Conservation (phyloP, 2,797 vertebrate species). For the Pempheris klunzingeri region DNA sequence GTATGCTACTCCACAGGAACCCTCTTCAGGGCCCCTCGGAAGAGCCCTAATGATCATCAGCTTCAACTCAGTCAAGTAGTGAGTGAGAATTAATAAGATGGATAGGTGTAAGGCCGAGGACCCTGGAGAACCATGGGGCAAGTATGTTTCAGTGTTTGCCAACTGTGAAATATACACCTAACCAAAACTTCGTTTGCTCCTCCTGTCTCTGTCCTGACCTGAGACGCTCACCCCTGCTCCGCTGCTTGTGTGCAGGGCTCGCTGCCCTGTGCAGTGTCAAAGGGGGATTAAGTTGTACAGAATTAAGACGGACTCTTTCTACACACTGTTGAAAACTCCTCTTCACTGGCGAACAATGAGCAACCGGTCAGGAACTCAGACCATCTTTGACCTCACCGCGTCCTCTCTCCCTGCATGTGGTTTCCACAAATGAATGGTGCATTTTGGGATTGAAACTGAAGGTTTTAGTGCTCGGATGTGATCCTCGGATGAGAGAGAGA, state of each 20-base stretch:
- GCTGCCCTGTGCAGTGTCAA: constrained; percentile 43
- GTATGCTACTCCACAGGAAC: constrained; percentile 69
- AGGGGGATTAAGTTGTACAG: constrained; percentile 72
- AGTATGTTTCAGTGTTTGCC: constrained; percentile 58
- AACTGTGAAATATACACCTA: constrained; percentile 74
- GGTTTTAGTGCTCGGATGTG: constrained; percentile 46
- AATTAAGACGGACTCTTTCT: constrained; percentile 65
- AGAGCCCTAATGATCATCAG: constrained; percentile 80
- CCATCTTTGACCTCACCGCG: constrained; percentile 55
- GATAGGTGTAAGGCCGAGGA: constrained; percentile 65
- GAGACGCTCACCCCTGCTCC: constrained; percentile 58
- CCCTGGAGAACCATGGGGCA: constrained; percentile 58
- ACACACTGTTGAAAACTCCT: constrained; percentile 36
- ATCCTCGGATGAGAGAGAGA: constrained; percentile 50
- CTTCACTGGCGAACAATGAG: constrained; percentile 48
- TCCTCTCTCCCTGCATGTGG: constrained; percentile 68
- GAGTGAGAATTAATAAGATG: constrained; percentile 74
- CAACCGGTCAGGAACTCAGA: constrained; percentile 49
- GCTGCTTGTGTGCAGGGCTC: constrained; percentile 48
- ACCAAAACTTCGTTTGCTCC: constrained; percentile 64
- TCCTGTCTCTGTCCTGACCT: constrained; percentile 54
- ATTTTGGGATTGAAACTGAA: constrained; percentile 57
- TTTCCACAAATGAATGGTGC: constrained; percentile 60
- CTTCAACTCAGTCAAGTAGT: constrained; percentile 77
- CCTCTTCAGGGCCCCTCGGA: constrained; percentile 79